Evolutionary conservation across 2,888 invertebrate genomes (phyloP), one percentile per base, ranked within the genome.

Genomic region (Catocala sponsa): DNA sequence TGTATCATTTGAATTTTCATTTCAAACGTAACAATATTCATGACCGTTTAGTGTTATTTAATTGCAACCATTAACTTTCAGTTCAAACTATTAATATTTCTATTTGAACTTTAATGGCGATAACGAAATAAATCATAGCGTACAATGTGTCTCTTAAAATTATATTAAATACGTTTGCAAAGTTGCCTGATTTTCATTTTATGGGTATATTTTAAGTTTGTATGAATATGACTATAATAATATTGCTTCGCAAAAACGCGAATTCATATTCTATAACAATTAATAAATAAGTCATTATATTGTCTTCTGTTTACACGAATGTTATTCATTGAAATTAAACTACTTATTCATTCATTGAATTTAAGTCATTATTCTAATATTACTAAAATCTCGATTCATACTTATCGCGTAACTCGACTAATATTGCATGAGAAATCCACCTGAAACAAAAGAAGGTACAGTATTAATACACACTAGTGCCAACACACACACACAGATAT

Each of bases 361-460:
- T n/a, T 48, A 57, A 48, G 11, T 11, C 42, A 10, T 5, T 35
- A 9, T 38, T 38, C 6, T 38, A 38, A 38, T 38, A 9, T 6
- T 6, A 38, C 0, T 38, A 43, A 69, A 67, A 59, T 74, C 63
- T 72, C 68, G 79, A 70, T 78, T 72, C 88, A 86, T 90, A 90
- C 90, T 90, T 89, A 87, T 90, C 84, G 81, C 67, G 78, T 71
- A 68, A 76, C 77, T 73, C 78, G 80, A 70, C 76, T 80, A 81
- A 73, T 79, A 87, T 79, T 81, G 82, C 79, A 81, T 86, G 82
- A 72, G 85, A 76, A 86, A 90, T 88, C 88, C 91, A 92, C 91
- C 91, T 92, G 91, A 72, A 91, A 92, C 91, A 91, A 91, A 83
- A 57, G 62, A 81, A 78, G 80, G 64, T 58, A 33, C 15, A 55